Evolutionary conservation across 2,113 vertebrate genomes (phyloP), one percentile per base, ranked within the genome.

Genomic region (Apaloderma vittatum): DNA sequence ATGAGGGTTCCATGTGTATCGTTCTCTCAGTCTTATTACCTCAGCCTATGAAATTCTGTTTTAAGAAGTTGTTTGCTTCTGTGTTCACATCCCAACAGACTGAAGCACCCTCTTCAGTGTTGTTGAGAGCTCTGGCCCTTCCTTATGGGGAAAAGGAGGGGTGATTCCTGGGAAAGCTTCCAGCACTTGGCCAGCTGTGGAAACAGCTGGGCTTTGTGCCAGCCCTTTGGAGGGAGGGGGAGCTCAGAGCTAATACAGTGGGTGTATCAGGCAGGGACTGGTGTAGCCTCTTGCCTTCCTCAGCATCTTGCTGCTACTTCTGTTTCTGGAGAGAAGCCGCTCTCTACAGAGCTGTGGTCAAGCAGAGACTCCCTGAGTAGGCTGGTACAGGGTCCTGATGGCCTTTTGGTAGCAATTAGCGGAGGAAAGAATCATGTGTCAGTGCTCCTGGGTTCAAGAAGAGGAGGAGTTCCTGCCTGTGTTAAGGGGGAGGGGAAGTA

Each of bases 81-180:
- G 46, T 19, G 49, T 91, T 88, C 71, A 86, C 55, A 76, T 86
- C 94, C 19, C 45, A 88, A 57, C 58, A 32, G 7, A 30, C n/a
- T 72, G 65, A 93, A 94, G 71, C 81, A 83, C 63, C 40, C 49
- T 61, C 89, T 88, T 79, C 75, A 49, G 73, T 63, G 70, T 8
- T 90, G 62, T 48, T 73, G 83, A 90, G 81, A 93, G 83, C 83
- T 94, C 68, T 61, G 24, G 27, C 46, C 75, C 61, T 95, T 40
- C 83, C 34, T 83, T 55, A 19, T 23, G 52, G 66, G 73, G 37
- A n/a, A 59, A 51, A 71, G 22, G 26, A 3, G 63, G 49, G 36
- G 24, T 51, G 51, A 82, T 90, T 93, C 74, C 84, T 77, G 85
- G 94, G 88, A 95, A 89, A 79, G 72, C 78, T 95, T 92, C 96